Base-by-base conservation (phyloP, 2,797 vertebrate species). In the Botia kubotai region DNA sequence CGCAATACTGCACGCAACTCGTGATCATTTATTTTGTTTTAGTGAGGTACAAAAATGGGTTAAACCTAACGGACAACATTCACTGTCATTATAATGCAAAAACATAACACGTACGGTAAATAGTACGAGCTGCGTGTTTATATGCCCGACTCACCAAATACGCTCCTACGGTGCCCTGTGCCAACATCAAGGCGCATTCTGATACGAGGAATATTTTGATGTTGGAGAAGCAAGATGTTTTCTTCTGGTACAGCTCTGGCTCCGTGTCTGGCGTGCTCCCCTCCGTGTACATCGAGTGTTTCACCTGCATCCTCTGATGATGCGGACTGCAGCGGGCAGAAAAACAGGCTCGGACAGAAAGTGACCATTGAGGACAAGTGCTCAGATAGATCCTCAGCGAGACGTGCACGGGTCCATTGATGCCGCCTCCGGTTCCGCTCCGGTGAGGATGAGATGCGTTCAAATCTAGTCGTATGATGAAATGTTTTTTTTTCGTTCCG, bases 151-250 rank as follows among this genome's bases (percentile, higher is more conserved):
- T 98, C 91, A 98, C 97, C 97, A 98, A 95, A 94, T 98, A 98
- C 13, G 97, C 97, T 89, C 97, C 97, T 65, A 98, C 97, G 17
- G 97, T 98, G 89, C 97, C 97, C 91, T 98, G 97, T 10, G 97
- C 97, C 94, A 98, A 88, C 97, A 98, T 97, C 84, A 98, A 93
- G 36, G 97, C 97, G 90, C 97, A 98, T 92, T 98, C 96, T 83
- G 97, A 95, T 83, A 97, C 92, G 88, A 98, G 87, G 90, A 98
- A 98, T 88, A 98, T 95, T 93, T 96, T 97, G 93, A 98, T 98
- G 91, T 95, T 98, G 84, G 95, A 95, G 93, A 98, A 98, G 90
- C 97, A 97, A 43, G 96, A 97, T 26, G 92, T 88, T 88, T 94
- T 95, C 91, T 94, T 95, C 60, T 90, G 91, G 84, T 87, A 92